Evolutionary conservation across 2,797 vertebrate species (phyloP).

Genomic region (Notolepis coatsorum): DNA sequence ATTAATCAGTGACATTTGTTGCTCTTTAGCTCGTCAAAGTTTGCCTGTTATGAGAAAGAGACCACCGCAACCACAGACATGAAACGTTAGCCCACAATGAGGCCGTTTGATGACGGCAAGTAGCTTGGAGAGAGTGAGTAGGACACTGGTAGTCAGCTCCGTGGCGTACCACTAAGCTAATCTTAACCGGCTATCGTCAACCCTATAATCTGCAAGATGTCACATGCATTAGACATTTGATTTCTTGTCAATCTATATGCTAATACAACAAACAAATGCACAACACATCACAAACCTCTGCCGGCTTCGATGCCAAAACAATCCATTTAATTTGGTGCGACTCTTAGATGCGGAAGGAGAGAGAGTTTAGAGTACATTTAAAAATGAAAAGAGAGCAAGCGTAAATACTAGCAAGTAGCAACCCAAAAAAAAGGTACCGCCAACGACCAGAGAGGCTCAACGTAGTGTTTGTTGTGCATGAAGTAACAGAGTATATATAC

Average conservation of each 20-base stretch:
- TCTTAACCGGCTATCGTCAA: too few species aligned
- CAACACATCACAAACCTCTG: neutral
- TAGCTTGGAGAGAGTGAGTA: neutral
- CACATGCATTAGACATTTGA: neutral
- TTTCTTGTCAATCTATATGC: too few species aligned
- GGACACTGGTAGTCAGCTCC: neutral
- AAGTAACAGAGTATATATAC: constrained; percentile 9
- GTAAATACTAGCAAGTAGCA: neutral
- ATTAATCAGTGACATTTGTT: neutral
- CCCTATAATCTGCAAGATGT: neutral
- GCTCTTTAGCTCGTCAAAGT: too few species aligned
- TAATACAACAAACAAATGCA: neutral
- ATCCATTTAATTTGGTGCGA: neutral
- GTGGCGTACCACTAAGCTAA: neutral
- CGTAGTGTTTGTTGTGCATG: neutral
- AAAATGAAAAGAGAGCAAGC: neutral
- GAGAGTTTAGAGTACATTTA: neutral
- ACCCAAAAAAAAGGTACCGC: neutral
- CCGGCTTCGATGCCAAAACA: neutral
- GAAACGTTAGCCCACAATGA: constrained; percentile 22
- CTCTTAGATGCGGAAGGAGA: neutral
- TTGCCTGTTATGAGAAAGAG: too few species aligned
- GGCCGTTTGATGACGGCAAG: constrained; percentile 2
- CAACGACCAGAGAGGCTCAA: neutral
- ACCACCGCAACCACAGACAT: constrained; percentile 26